A percentile compares a stretch with the other conserved stretches of the same genome.
These are phyloP conservation scores for Xenotilapia flavipinnis DNA, from an alignment of 2,113 vertebrate species.

Conservation along the genomic window DNA sequence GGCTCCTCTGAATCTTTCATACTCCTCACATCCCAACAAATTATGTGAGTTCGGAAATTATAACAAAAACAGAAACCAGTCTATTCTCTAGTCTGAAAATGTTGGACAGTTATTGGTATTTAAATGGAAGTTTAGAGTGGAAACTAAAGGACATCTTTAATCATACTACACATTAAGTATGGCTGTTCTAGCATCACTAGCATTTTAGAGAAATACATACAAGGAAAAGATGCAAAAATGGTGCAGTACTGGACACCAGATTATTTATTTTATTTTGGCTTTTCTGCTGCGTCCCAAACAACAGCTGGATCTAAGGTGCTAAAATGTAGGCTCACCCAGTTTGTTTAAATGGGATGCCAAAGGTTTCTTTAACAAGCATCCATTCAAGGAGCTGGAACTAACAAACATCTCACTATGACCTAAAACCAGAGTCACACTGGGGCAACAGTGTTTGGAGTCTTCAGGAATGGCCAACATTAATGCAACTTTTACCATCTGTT, in stretches of 20 bases:
- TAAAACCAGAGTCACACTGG: neutral
- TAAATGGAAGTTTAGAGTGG: neutral
- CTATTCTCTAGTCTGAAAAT: neutral
- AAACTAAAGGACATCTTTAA: neutral
- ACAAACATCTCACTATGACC: neutral
- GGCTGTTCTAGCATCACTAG: neutral
- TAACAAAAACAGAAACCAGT: neutral
- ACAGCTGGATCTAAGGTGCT: neutral
- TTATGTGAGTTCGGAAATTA: neutral
- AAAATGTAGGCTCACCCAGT: neutral
- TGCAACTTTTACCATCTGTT: neutral
- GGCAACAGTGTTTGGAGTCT: neutral
- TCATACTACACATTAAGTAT: neutral
- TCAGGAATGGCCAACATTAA: neutral
- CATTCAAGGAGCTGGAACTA: neutral
- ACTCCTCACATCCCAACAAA: neutral
- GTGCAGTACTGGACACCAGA: rapidly evolving
- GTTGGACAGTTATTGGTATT: neutral
- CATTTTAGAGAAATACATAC: neutral
- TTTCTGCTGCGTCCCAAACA: neutral
- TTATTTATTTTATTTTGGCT: neutral
- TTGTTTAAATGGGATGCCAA: neutral
- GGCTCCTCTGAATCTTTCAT: neutral
- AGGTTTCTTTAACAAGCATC: neutral
- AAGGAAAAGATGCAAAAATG: neutral